phyloP scores from a whole-genome alignment of 2,113 vertebrate genomes.

The Chiloscyllium plagiosum region DNA sequence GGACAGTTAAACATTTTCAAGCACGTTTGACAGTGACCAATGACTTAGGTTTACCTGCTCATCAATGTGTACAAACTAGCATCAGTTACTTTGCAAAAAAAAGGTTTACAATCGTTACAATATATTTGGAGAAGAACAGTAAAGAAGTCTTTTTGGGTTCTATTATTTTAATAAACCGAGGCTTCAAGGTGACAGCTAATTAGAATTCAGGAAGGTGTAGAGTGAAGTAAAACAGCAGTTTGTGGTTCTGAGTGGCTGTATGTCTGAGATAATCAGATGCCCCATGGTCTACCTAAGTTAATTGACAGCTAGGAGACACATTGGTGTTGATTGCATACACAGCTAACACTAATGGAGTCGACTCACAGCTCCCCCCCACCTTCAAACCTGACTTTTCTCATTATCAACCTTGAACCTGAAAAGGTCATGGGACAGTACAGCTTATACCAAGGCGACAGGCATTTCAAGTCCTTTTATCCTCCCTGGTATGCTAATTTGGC shows the following conservation, averaged over 20 bases:
- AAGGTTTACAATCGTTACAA: neutral
- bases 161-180: conserved; percentile 20
- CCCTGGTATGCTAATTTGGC: conserved; percentile 65
- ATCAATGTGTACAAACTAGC: neutral
- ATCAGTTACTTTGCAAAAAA: neutral
- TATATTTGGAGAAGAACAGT: neutral
- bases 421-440: conserved; percentile 62
- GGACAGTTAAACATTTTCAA: neutral
- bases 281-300: conserved; percentile 60
- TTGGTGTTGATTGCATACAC: conserved; percentile 53
- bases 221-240: conserved; percentile 56
- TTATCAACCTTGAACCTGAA: conserved; percentile 73
- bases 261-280: conserved; percentile 65
- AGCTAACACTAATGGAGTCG: conserved; percentile 59
- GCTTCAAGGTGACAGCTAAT: conserved; percentile 57
- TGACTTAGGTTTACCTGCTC: neutral
- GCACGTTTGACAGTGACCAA: neutral
- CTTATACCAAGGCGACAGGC: conserved; percentile 68
- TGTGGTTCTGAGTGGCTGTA: conserved; percentile 43
- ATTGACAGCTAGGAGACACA: conserved; percentile 65
- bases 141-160: neutral
- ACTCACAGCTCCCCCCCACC: conserved; percentile 53
- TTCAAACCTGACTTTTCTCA: conserved; percentile 66
- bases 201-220: conserved; percentile 73
- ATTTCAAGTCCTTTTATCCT: conserved; percentile 57